These are phyloP conservation scores for Eurytoma californica DNA, from an alignment of 2,888 invertebrate genomes.

Conservation along the genomic window DNA sequence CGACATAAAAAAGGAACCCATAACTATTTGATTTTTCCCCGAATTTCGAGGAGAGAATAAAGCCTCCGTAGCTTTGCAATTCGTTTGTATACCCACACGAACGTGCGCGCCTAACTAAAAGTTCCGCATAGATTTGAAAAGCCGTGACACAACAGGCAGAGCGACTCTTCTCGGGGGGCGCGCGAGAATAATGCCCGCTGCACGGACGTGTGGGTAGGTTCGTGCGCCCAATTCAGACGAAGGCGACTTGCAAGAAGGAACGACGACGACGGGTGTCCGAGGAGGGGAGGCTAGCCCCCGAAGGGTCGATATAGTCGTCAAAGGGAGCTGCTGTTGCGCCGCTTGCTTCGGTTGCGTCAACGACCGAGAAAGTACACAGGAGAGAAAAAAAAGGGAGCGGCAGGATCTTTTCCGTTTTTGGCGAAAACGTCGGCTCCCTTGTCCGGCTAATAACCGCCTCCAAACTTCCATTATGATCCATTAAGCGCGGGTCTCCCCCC, in stretches of 20 bases:
- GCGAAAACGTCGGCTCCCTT: constrained; percentile 53
- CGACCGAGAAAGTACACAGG: constrained; percentile 42
- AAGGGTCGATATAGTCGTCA: constrained; percentile 56
- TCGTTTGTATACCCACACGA: not conserved
- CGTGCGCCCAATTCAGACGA: constrained; percentile 12
- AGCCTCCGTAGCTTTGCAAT: not conserved
- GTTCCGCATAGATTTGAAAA: constrained; percentile 38
- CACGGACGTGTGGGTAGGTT: not conserved
- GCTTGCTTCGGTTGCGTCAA: constrained; percentile 47
- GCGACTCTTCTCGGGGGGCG: constrained; percentile 10
- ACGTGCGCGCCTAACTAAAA: not conserved
- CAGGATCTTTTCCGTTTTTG: constrained; percentile 48
- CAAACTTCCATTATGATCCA: constrained; percentile 58
- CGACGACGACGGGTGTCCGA: not conserved
- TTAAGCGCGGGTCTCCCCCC: constrained; percentile 52
- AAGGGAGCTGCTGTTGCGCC: constrained; percentile 44
- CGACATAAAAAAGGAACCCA: constrained; percentile 42
- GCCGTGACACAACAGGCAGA: constrained; percentile 35
- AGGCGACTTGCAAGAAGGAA: constrained; percentile 25
- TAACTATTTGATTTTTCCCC: constrained; percentile 50
- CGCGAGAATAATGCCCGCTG: not conserved
- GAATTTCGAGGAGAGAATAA: constrained; percentile 46
- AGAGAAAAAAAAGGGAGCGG: constrained; percentile 25
- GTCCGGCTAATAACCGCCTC: constrained; percentile 61
- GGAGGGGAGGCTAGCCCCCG: not conserved